A percentile compares a stretch with the other conserved stretches of the same genome.
Conservation (phyloP, 2,888 invertebrate genomes). For the Tubulanus polymorphus region DNA sequence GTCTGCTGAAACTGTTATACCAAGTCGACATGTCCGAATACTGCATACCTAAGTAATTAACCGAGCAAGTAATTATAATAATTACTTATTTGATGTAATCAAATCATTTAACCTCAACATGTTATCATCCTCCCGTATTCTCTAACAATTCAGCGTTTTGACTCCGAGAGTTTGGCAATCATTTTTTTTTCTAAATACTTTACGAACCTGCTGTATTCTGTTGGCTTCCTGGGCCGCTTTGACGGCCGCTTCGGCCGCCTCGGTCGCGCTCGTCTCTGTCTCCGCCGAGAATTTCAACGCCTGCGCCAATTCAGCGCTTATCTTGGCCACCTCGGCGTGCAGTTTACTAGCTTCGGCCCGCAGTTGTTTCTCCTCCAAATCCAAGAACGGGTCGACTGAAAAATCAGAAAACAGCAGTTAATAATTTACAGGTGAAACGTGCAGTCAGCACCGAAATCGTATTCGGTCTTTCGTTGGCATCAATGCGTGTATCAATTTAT, state of each 20-base stretch:
- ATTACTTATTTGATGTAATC: too few species aligned
- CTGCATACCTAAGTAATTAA: too few species aligned
- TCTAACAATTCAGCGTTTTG: slow-evolving; percentile 14
- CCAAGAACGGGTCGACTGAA: slow-evolving; percentile 26
- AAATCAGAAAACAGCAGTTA: not conserved
- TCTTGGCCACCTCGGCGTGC: slow-evolving; percentile 39
- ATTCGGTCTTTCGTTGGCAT: too few species aligned
- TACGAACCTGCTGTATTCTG: slow-evolving; percentile 11
- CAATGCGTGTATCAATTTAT: too few species aligned
- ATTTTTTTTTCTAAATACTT: slow-evolving; percentile 7
- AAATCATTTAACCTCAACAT: too few species aligned
- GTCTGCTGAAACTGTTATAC: too few species aligned
- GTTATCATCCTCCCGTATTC: slow-evolving; percentile 23
- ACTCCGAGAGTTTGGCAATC: slow-evolving; percentile 20
- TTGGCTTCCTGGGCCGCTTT: too few species aligned
- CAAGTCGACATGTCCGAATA: too few species aligned
- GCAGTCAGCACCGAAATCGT: too few species aligned
- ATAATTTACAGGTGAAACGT: too few species aligned
- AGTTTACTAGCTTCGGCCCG: slow-evolving; percentile 32
- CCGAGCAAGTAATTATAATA: slow-evolving; percentile 19
- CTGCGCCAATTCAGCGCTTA: slow-evolving; percentile 38
- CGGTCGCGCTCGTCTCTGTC: slow-evolving; percentile 31
- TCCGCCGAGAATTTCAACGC: slow-evolving; percentile 35
- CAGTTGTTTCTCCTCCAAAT: slow-evolving; percentile 34
- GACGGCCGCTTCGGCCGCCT: slow-evolving; percentile 15